Evolutionary conservation across 2,888 invertebrate genomes (phyloP), one percentile per base, ranked within the genome.

Genomic region (Hesperia comma): DNA sequence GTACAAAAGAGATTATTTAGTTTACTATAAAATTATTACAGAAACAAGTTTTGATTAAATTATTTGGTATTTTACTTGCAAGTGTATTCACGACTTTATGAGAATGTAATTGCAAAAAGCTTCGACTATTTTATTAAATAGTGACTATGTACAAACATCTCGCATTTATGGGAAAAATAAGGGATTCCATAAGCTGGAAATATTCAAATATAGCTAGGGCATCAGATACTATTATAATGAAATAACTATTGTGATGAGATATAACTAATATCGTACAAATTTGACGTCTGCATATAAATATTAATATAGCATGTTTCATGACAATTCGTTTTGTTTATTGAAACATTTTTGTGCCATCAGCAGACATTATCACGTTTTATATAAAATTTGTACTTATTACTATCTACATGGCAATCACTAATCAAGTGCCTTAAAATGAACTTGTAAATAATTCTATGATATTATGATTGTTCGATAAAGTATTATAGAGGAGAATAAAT

Each of bases 301-400:
- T 83, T 83, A 86, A 79, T 85, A 78, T 78, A 80, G 77, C 79
- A 76, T 85, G 81, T 90, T 86, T 88, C 77, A 72, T 70, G 77
- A 82, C 77, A 74, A 77, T 76, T 75, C 77, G 74, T 74, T 77
- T 79, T 81, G 79, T 85, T 80, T 82, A 75, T 84, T 83, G 86
- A 86, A 88, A 88, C 86, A 88, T 86, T 85, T 79, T 83, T 83
- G 91, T 92, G 92, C 92, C 91, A 92, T 92, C 84, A 79, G 85
- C 85, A 83, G 85, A 88, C 88, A 78, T 74, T 85, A 79, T 86
- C 83, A 82, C 85, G 80, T 79, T 83, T 88, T 86, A 76, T 79
- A 79, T 26, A 26, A 26, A 26, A 26, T 86, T 85, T 91, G 91
- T 92, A 92, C 91, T 92, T 92, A 92, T 89, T 79, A 46, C 43